Evolutionary conservation across 2,113 vertebrate species (phyloP).

Genomic region (Struthio camelus): DNA sequence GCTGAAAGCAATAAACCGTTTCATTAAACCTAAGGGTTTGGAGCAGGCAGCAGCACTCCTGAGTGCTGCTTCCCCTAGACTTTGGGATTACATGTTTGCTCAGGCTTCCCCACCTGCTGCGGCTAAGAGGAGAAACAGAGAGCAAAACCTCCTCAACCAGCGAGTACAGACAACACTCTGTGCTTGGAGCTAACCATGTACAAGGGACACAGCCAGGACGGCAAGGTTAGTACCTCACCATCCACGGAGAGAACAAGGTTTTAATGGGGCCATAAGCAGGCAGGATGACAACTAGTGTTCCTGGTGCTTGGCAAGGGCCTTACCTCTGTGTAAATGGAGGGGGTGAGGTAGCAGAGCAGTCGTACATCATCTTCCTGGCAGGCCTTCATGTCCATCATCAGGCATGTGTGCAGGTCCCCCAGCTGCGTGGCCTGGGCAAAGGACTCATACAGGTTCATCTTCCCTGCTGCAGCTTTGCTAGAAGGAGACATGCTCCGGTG

Average conservation of each 20-base stretch:
- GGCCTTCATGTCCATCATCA: constrained; percentile 99
- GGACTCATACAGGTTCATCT: constrained; percentile 96
- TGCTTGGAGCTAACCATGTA: neutral
- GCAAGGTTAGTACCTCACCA: neutral
- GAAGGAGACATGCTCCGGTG: neutral
- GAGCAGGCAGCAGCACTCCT: neutral
- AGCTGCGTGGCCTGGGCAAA: constrained; percentile 96
- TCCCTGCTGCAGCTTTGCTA: constrained; percentile 92
- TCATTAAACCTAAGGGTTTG: neutral
- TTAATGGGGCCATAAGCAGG: fast-evolving
- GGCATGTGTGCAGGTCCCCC: constrained; percentile 93
- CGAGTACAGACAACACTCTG: fast-evolving
- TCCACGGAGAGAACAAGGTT: fast-evolving
- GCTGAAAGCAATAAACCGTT: neutral
- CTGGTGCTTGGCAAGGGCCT: neutral
- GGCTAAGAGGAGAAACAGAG: neutral
- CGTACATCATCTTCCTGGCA: constrained; percentile 95
- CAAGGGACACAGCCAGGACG: fast-evolving
- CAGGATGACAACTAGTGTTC: neutral
- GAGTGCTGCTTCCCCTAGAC: neutral
- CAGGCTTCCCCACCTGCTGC: neutral
- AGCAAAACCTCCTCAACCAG: neutral
- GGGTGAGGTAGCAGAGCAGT: constrained; percentile 94
- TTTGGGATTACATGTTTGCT: neutral
- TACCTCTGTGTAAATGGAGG: constrained; percentile 90